Percentiles rank a stretch among this genome's conserved stretches.
These are phyloP conservation scores for Cheirogaleus medius DNA, from an alignment of 2,113 vertebrate genomes.

Conservation along the genomic window DNA sequence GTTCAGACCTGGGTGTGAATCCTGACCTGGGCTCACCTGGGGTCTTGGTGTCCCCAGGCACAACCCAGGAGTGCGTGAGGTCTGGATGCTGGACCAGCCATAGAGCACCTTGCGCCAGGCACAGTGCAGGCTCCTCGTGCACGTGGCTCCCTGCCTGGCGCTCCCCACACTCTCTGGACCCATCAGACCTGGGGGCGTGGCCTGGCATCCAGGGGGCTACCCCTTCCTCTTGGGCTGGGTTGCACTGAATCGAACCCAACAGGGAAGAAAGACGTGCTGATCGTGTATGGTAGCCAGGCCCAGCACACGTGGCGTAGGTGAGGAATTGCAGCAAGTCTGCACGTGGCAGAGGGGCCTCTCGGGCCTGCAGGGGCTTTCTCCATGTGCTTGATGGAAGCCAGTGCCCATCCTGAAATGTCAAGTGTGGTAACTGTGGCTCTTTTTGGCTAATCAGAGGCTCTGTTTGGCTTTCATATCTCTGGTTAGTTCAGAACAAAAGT, in stretches of 20 bases:
- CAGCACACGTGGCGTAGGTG: accelerated
- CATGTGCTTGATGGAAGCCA: neutral
- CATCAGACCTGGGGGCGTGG: neutral
- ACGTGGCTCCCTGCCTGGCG: neutral
- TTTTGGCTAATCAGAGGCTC: neutral
- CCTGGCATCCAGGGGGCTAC: neutral
- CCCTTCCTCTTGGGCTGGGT: neutral
- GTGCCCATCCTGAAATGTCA: neutral
- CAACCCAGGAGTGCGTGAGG: neutral
- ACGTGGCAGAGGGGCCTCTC: neutral
- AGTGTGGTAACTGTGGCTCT: neutral
- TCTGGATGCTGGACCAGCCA: neutral
- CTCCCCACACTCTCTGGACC: neutral
- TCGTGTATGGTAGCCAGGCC: accelerated
- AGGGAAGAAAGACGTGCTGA: neutral
- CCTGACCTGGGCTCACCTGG: neutral
- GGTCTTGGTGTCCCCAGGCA: neutral
- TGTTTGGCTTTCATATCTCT: neutral
- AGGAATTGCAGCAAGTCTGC: neutral
- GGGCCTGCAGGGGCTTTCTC: neutral
- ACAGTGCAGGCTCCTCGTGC: neutral
- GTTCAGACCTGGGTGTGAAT: neutral
- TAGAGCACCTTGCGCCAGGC: no score
- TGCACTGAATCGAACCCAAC: neutral
- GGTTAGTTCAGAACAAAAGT: neutral